Evolutionary conservation across 2,888 invertebrate genomes (phyloP).

Genomic region (Sphaeridia pumilis): DNA sequence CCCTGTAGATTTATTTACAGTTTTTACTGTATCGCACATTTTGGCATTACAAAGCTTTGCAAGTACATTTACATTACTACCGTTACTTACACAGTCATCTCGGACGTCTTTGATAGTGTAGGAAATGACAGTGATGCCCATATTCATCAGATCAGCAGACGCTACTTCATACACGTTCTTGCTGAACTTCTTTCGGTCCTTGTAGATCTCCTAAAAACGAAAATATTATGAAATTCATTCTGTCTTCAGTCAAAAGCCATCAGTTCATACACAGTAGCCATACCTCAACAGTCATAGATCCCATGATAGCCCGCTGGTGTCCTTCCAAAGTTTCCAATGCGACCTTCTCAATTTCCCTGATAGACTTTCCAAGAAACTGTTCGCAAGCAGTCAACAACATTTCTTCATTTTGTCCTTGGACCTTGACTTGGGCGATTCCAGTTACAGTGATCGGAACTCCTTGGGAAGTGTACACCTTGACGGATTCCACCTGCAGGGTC

Average conservation of each 20-base stretch:
- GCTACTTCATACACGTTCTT: slow-evolving; percentile 91
- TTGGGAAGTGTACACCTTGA: slow-evolving; percentile 73
- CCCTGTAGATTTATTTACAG: slow-evolving; percentile 9
- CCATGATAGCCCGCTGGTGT: slow-evolving; percentile 91
- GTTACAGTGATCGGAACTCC: slow-evolving; percentile 95
- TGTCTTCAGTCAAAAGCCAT: no score
- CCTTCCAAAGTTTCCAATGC: slow-evolving; percentile 85
- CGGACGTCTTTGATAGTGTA: slow-evolving; percentile 88
- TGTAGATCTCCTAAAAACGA: slow-evolving; percentile 66
- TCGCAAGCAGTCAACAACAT: slow-evolving; percentile 85
- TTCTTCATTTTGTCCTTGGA: slow-evolving; percentile 78
- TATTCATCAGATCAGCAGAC: slow-evolving; percentile 85
- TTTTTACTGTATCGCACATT: no score
- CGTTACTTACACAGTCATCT: slow-evolving; percentile 83
- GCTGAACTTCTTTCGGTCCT: slow-evolving; percentile 89
- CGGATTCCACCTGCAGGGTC: slow-evolving; percentile 91
- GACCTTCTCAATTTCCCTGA: slow-evolving; percentile 53
- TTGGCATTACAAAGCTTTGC: no score
- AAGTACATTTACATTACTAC: no score
- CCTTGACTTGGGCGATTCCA: slow-evolving; percentile 91
- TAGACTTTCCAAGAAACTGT: slow-evolving; percentile 73
- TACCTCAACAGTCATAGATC: slow-evolving; percentile 86
- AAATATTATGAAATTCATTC: no score
- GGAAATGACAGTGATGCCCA: slow-evolving; percentile 92
- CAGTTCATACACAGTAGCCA: no score